Evolutionary conservation across 1,140 invertebrate species (phyloP), one percentile per base, ranked within the genome.

Genomic region (Arctopsyche grandis): DNA sequence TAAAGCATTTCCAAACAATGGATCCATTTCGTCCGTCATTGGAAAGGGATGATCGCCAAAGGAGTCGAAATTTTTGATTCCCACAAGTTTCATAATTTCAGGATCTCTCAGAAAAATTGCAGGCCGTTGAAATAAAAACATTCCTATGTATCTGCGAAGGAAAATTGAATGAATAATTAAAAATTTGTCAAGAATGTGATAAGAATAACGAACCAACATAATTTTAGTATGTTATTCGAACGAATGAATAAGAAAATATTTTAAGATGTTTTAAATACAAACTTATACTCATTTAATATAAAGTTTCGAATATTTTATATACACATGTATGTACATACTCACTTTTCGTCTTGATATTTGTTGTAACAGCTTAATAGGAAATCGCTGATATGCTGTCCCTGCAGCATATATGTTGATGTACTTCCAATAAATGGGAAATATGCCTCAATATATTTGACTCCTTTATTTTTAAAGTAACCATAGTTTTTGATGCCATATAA

Each of bases 41-140:
- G 84, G 52, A 7, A 0, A n/a, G 10, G 63, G n/a, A 71, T 84
- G 84, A 69, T 86, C 79, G 1, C 22, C 19, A 79, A 87, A 87
- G 76, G 81, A 43, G 0, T 84, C 83, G 56, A 87, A 87, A 21
- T 87, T 81, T 66, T 86, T 86, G 0, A 86, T 77, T 0, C 83
- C 44, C 7, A 87, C 82, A 5, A 79, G 73, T 76, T 86, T 86
- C 1, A 86, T 85, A 0, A 86, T 22, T 9, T 86, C 81, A 0
- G 82, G 80, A 70, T 86, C 85, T 44, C 81, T 83, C 0, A 86
- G 26, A 9, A 86, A 70, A 29, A 81, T 77, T 9, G 77, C 19
- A 0, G 44, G 24, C 44, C 46, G 73, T 3, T 29, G 1, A 7
- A 74, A 12, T 22, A 74, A 75, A 75, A 46, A 77, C 63, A 77